phyloP scores from a whole-genome alignment of 2,797 vertebrate genomes.

The Microctenopoma steveboyesi region DNA sequence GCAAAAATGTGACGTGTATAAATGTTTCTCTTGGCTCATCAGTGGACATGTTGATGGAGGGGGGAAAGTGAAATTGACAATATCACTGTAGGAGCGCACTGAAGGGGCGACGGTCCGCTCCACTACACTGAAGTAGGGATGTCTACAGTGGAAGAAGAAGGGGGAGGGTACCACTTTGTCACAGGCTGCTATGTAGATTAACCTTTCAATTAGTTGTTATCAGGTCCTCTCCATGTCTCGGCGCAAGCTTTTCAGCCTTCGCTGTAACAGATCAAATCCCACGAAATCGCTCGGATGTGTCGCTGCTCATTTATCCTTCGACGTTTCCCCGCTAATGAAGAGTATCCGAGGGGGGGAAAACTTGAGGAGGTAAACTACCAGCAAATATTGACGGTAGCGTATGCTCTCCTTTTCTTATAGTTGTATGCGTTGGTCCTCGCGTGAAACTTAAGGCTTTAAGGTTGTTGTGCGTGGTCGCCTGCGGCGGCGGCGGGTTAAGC shows the following conservation, averaged over 20 bases:
- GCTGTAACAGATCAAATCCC: constrained; percentile 78
- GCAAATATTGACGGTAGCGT: constrained; percentile 76
- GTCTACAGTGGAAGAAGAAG: constrained; percentile 83
- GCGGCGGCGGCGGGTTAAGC: constrained; percentile 33
- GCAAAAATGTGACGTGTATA: constrained; percentile 41
- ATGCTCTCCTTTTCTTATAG: constrained; percentile 34
- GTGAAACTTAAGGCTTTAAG: constrained; percentile 70
- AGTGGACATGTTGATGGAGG: constrained; percentile 73
- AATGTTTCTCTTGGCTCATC: constrained; percentile 64
- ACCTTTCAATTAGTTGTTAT: constrained; percentile 98
- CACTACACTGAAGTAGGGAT: constrained; percentile 83
- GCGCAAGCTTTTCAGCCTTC: constrained; percentile 81
- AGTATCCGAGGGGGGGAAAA: constrained; percentile 77
- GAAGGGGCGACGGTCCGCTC: constrained; percentile 83
- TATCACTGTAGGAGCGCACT: constrained; percentile 79
- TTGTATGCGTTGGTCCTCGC: constrained; percentile 67
- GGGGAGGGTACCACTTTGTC: constrained; percentile 95
- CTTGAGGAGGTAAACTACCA: constrained; percentile 85
- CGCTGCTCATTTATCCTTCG: constrained; percentile 75
- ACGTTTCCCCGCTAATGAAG: constrained; percentile 77
- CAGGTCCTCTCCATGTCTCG: constrained; percentile 88
- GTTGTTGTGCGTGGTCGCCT: constrained; percentile 61
- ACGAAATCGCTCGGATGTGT: constrained; percentile 74
- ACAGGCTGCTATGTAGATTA: constrained; percentile 95
- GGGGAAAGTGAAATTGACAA: constrained; percentile 77